These are phyloP conservation scores for Dicyrtomina minuta DNA, from an alignment of 2,888 invertebrate genomes.

Conservation along the genomic window DNA sequence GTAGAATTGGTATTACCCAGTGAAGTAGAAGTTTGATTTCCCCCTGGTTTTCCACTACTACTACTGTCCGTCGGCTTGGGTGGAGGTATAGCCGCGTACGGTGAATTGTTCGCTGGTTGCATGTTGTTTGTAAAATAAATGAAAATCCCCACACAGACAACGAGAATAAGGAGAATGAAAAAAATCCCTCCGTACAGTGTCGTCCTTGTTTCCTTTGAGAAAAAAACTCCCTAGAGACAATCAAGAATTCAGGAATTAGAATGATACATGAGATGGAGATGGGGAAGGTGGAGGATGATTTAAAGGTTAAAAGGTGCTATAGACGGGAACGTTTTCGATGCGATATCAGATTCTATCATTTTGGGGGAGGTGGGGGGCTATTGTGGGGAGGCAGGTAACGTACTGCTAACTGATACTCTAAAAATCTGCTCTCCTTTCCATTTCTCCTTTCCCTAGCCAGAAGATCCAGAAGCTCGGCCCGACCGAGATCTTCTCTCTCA, in stretches of 20 bases:
- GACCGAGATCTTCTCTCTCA: too few species aligned
- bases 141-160: slow-evolving; percentile 28
- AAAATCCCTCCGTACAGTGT: slow-evolving; percentile 30
- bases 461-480: too few species aligned
- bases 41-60: slow-evolving; percentile 13
- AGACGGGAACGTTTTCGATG: not conserved
- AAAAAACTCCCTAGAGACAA: slow-evolving; percentile 31
- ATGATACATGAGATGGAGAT: not conserved
- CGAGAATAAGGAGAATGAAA: slow-evolving; percentile 28
- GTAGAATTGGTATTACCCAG: slow-evolving; percentile 2
- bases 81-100: not conserved
- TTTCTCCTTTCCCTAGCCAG: too few species aligned
- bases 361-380: too few species aligned
- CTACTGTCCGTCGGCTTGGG: slow-evolving; percentile 2
- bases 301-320: too few species aligned
- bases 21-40: slow-evolving; percentile 22
- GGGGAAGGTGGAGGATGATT: not conserved
- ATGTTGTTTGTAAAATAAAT: slow-evolving; percentile 30
- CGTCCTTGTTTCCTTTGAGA: slow-evolving; percentile 28
- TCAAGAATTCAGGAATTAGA: slow-evolving; percentile 4
- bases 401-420: too few species aligned
- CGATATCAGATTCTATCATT: not conserved
- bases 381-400: too few species aligned
- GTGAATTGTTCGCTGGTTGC: slow-evolving; percentile 6
- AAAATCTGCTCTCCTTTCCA: too few species aligned